These are phyloP conservation scores for Lophotis ruficrista DNA, from an alignment of 2,113 vertebrate genomes.

Conservation along the genomic window DNA sequence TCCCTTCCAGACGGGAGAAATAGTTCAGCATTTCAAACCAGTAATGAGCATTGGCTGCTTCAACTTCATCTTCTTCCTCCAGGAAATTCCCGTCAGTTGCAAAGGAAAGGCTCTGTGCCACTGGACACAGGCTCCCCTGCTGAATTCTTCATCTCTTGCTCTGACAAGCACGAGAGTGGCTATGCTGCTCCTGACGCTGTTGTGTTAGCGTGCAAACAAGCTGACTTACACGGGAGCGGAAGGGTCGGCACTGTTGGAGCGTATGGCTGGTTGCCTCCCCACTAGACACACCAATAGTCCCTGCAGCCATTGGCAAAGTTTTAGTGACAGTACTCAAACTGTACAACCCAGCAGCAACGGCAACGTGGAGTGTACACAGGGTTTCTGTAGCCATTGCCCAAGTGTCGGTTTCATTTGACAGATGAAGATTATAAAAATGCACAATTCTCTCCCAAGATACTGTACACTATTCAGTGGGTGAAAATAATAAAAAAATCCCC, in stretches of 20 bases:
- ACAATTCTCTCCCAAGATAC: slow-evolving; percentile 65
- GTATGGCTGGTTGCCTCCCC: fast-evolving
- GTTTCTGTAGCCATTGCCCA: background rate
- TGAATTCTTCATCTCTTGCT: background rate
- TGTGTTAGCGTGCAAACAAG: fast-evolving
- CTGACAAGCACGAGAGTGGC: background rate
- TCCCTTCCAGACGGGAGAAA: background rate
- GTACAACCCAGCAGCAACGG: slow-evolving; percentile 52
- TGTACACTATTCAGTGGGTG: slow-evolving; percentile 77
- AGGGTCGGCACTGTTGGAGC: background rate
- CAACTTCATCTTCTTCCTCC: background rate
- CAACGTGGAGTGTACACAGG: slow-evolving; percentile 23
- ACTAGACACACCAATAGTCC: background rate
- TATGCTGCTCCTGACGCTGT: background rate
- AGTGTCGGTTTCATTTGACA: slow-evolving; percentile 35
- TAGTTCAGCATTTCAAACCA: background rate
- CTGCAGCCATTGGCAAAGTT: slow-evolving; percentile 17
- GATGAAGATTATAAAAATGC: slow-evolving; percentile 67
- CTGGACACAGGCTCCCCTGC: fast-evolving
- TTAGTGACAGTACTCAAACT: slow-evolving; percentile 69
- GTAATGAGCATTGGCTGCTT: background rate
- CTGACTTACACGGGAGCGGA: fast-evolving
- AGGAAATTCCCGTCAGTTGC: background rate
- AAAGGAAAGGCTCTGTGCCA: background rate
- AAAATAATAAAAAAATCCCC: slow-evolving; percentile 60